Base-by-base conservation (phyloP, 2,888 invertebrate genomes). In the Synanthedon tipuliformis region DNA sequence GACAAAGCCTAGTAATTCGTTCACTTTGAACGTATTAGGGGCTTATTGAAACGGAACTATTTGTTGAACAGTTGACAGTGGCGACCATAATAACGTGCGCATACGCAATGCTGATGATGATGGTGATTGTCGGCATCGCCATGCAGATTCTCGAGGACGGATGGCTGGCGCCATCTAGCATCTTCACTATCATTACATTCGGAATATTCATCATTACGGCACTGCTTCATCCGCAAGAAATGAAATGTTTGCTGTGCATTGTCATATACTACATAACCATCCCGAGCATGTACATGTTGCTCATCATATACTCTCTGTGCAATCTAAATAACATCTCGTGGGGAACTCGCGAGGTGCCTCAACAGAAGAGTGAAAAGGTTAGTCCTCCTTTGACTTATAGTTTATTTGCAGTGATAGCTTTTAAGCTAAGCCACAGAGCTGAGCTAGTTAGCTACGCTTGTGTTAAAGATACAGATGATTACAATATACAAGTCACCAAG, bases 261-360 rank as follows among this genome's bases (percentile, higher is more conserved):
- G 71, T 91, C 55, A 90, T 98, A 48, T 98, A 98, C 75, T 86
- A 85, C 55, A 91, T 98, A 50, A 95, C 96, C 5, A 95, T 98
- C 52, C 98, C 98, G 0, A 95, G 96, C 60, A 97, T 97, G 94
- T 98, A 97, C 76, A 92, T 98, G 90, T 83, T 98, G 69, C 89
- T 98, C 53, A 93, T 97, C 60, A 93, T 98, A 54, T 98, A 96
- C 74, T 95, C 97, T 0, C 88, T 97, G 27, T 96, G 96, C 73
- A 98, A 98, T 75, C 89, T 98, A 83, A 95, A 98, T 75, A 94
- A 96, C 67, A 94, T 98, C 3, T 92, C 94, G 1, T 98, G 98
- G 98, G 98, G 98, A 4, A 98, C 98, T 0, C 88, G 98, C 56
- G 98, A 97, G 75, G 92, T 90, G 51, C 88, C 88, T 0, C 79